These are phyloP conservation scores for human (Homo sapiens) DNA, from an alignment of 2,113 vertebrate species.

Conservation along the genomic window DNA sequence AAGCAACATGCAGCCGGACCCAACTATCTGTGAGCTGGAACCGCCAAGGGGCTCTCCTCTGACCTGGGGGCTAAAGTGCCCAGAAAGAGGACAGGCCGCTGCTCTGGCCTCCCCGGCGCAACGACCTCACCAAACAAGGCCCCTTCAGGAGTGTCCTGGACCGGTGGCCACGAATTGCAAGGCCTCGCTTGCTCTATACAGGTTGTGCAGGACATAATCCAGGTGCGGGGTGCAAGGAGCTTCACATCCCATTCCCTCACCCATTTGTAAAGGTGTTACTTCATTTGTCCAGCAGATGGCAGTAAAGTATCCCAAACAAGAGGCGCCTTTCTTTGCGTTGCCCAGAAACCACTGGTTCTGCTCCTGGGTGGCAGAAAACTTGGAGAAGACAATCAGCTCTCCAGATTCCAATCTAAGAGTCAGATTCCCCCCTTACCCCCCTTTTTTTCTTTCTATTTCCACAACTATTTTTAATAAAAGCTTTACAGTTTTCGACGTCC, in stretches of 20 bases:
- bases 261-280: background rate
- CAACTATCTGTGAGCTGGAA: rapidly evolving
- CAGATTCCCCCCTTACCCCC: background rate
- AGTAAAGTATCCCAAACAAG: background rate
- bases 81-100: background rate
- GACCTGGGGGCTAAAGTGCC: background rate
- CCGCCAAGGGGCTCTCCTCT: background rate
- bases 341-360: rapidly evolving
- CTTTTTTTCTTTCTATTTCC: background rate
- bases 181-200: background rate
- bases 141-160: background rate
- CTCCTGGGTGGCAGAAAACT: background rate
- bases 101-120: rapidly evolving
- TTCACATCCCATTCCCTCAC: rapidly evolving
- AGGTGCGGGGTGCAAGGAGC: background rate
- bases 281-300: constrained; percentile 26
- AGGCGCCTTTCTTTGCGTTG: too few relatives aligned
- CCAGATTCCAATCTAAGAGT: background rate
- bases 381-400: background rate
- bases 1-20: rapidly evolving
- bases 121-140: background rate
- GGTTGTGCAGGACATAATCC: rapidly evolving
- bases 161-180: too few relatives aligned
- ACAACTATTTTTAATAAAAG: background rate
- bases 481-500: background rate